A percentile compares a stretch with the other conserved stretches of the same genome.
Conservation (phyloP, 2,113 vertebrate genomes). For the Suncus etruscus region DNA sequence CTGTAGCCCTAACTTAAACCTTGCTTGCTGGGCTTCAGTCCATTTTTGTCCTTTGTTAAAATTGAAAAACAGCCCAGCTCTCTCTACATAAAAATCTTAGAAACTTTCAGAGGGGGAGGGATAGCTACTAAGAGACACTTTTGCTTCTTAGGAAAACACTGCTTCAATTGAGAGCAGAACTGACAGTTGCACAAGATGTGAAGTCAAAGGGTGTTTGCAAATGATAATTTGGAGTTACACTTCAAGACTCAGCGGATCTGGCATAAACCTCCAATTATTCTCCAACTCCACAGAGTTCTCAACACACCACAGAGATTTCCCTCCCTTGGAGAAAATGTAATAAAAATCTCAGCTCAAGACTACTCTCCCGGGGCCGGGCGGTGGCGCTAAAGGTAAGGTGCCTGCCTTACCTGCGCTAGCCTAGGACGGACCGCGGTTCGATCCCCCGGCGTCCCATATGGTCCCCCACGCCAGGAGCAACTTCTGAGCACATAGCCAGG, state of each 20-base stretch:
- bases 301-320: conserved; percentile 1
- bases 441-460: too few species aligned
- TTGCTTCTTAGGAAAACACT: conserved; percentile 67
- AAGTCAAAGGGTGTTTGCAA: conserved; percentile 41
- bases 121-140: conserved; percentile 47
- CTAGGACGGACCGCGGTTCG: too few species aligned
- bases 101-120: conserved; percentile 61
- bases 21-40: conserved; percentile 52
- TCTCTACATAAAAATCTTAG: conserved; percentile 71
- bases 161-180: conserved; percentile 28
- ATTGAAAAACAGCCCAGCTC: conserved; percentile 53
- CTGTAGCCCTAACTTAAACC: conserved; percentile 57
- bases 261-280: neutral
- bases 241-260: conserved; percentile 32
- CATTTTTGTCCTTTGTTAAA: conserved; percentile 70
- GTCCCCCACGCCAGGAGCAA: too few species aligned
- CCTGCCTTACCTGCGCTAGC: too few species aligned
- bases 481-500: too few species aligned
- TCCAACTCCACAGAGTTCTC: too few species aligned
- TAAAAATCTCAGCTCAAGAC: conserved; percentile 51
- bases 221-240: conserved; percentile 16
- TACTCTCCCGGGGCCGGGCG: too few species aligned
- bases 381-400: too few species aligned
- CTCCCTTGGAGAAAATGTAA: conserved; percentile 27
- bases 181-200: conserved; percentile 8